A percentile compares a stretch with the other conserved stretches of the same genome.
Evolutionary conservation across 2,113 vertebrate species (phyloP).

Genomic region (Corvus cornix): DNA sequence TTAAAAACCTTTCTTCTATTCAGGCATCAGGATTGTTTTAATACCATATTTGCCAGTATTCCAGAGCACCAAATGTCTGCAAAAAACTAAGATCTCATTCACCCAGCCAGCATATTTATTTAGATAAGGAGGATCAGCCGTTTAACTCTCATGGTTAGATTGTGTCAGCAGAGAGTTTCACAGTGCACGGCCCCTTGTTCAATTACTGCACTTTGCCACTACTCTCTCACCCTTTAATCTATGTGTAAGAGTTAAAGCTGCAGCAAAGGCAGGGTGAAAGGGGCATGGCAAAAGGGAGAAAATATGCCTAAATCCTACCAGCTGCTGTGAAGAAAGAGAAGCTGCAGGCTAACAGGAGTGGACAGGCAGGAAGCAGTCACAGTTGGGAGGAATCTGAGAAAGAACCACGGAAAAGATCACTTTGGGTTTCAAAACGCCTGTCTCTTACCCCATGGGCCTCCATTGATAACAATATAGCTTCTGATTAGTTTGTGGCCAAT

Average conservation of each 20-base stretch:
- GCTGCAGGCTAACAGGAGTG: slow-evolving; percentile 17
- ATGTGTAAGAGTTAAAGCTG: neutral
- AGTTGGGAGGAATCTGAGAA: slow-evolving; percentile 21
- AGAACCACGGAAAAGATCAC: neutral
- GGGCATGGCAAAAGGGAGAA: slow-evolving; percentile 1
- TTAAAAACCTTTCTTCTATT: neutral
- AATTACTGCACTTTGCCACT: neutral
- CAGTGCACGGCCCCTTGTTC: neutral
- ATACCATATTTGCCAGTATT: neutral
- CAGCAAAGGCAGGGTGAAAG: slow-evolving; percentile 22
- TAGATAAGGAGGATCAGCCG: slow-evolving; percentile 1
- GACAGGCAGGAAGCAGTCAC: slow-evolving; percentile 31
- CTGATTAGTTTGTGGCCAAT: neutral
- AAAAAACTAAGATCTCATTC: neutral
- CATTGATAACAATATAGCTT: neutral
- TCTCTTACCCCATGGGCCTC: neutral
- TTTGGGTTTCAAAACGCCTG: neutral
- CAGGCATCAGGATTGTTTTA: neutral
- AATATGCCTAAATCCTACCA: slow-evolving; percentile 24
- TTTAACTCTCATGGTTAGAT: neutral
- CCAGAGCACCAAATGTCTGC: neutral
- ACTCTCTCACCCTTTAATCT: neutral
- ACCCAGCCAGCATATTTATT: neutral
- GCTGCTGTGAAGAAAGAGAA: neutral
- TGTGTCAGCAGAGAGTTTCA: neutral